Percentiles rank a stretch among this genome's conserved stretches.
Conservation (phyloP, 2,113 vertebrate species). For the Tauraco erythrolophus region DNA sequence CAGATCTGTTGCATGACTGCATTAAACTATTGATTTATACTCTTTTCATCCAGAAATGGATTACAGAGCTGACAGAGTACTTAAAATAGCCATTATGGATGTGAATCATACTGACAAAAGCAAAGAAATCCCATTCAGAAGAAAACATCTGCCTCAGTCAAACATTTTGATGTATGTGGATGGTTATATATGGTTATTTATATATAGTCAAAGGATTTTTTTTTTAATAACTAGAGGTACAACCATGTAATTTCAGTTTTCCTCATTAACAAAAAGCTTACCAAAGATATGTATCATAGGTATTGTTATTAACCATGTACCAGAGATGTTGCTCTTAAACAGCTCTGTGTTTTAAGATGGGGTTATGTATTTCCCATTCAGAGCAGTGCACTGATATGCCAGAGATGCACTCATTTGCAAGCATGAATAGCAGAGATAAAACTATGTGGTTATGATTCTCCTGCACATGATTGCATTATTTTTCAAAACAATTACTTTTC, state of each 20-base stretch:
- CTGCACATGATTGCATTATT: background rate
- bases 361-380: background rate
- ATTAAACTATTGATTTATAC: background rate
- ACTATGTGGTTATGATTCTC: background rate
- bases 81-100: slow-evolving; percentile 4
- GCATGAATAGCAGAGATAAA: background rate
- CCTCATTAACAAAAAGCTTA: background rate
- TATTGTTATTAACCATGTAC: background rate
- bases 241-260: background rate
- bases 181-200: background rate
- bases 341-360: background rate
- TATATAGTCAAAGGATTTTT: background rate
- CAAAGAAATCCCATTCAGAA: slow-evolving; percentile 4
- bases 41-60: background rate
- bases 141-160: background rate
- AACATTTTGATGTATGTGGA: background rate
- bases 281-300: background rate
- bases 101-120: slow-evolving; percentile 19
- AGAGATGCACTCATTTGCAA: background rate
- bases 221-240: background rate
- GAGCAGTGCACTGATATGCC: background rate
- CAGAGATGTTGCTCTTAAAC: background rate
- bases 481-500: background rate
- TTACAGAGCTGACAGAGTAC: slow-evolving; percentile 21
- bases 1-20: background rate